A percentile compares a stretch with the other conserved stretches of the same genome.
phyloP scores from a whole-genome alignment of 2,888 invertebrate species.

The Dolichopus griseipennis region DNA sequence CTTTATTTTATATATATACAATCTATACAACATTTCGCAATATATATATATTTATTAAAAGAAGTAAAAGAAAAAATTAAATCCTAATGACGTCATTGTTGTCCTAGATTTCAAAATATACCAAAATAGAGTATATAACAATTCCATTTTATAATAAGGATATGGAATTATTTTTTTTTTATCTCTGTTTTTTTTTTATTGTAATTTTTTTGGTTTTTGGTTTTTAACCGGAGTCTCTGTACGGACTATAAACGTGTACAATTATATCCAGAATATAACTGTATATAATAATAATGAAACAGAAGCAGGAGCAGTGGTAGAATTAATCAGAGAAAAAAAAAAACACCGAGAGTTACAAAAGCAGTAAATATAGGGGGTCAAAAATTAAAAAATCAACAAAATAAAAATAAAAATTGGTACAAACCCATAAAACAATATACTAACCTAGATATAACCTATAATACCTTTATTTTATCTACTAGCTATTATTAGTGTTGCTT shows the following conservation, averaged over 20 bases:
- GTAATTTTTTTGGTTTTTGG: too few species aligned
- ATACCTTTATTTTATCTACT: background rate
- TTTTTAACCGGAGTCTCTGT: too few species aligned
- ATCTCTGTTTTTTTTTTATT: too few species aligned
- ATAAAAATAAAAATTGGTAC: background rate
- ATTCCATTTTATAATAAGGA: background rate
- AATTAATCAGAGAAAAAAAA: too few species aligned
- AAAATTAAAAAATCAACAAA: background rate
- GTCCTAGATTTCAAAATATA: background rate
- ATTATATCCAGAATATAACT: too few species aligned
- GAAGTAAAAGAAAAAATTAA: background rate
- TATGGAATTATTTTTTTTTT: too few species aligned
- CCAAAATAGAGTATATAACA: background rate
- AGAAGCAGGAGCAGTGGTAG: too few species aligned
- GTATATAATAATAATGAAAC: too few species aligned
- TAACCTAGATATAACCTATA: background rate
- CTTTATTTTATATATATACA: background rate
- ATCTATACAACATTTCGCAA: background rate
- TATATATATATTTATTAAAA: background rate
- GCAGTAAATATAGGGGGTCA: too few species aligned
- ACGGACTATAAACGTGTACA: too few species aligned
- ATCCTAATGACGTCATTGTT: slow-evolving; percentile 9
- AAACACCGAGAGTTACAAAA: too few species aligned
- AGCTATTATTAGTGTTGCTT: too few species aligned
- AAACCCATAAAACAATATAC: background rate